Base-by-base conservation (phyloP, 2,113 vertebrate species). In the Periophthalmodon schlosseri region DNA sequence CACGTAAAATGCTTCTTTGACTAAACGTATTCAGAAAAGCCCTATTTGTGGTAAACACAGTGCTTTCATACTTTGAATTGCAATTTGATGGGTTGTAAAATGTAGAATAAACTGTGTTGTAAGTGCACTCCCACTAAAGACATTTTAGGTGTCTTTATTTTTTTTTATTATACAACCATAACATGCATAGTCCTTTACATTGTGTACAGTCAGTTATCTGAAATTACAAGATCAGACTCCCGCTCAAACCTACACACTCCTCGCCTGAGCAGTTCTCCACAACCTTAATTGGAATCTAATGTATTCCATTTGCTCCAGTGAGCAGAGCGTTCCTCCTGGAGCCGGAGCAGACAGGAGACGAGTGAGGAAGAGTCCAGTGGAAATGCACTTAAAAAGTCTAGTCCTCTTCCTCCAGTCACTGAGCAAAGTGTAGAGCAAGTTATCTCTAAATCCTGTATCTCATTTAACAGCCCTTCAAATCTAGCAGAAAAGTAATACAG, bases 241-340 rank as follows among this genome's bases (percentile, higher is more conserved):
- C 58, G 44, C 56, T 68, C 66, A 69, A 65, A 76, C 50, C 20
- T 72, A 72, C 84, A 77, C 74, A 63, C 74, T 80, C 44, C n/a
- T 52, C 83, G 81, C 83, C 81, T 79, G 82, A 86, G 79, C 82
- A 77, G 74, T 72, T 85, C 87, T 85, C 82, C 72, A 70, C 74
- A 75, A 77, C 72, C 77, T 83, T 91, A 91, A 93, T 93, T 92
- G 87, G 87, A 91, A 91, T 91, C 86, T 92, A 91, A 93, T 92
- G 81, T 91, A 93, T 91, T 86, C 91, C 63, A 79, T 84, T 88
- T 84, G 85, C 84, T 90, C 81, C 82, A 86, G 46, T 86, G 84
- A 86, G 84, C 90, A 88, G 57, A 69, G 76, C 77, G 81, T 84
- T 85, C 69, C 21, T 71, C 85, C 77, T 84, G 54, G 54, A 74